These are phyloP conservation scores for Chrysolina americana DNA, from an alignment of 2,888 invertebrate species.

Conservation along the genomic window DNA sequence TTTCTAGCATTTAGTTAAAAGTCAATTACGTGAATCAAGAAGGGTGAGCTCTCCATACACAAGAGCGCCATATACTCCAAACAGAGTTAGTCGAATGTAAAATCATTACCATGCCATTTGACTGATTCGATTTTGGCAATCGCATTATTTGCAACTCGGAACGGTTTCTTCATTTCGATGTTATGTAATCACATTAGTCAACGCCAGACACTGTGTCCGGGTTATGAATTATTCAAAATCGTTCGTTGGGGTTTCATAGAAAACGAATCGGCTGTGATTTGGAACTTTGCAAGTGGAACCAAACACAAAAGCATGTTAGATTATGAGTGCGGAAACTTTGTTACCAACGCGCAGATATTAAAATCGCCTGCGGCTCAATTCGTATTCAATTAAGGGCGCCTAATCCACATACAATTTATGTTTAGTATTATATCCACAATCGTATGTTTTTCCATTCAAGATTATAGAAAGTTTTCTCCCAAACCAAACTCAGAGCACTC, in stretches of 20 bases:
- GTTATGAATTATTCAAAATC: neutral
- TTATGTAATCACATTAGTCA: slow-evolving; percentile 37
- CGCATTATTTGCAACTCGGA: slow-evolving; percentile 39
- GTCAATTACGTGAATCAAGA: slow-evolving; percentile 67
- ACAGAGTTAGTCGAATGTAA: slow-evolving; percentile 62
- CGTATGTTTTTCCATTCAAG: too few relatives aligned
- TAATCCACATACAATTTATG: too few relatives aligned
- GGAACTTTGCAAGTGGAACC: neutral
- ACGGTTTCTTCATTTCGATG: slow-evolving; percentile 38
- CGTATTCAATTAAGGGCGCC: too few relatives aligned
- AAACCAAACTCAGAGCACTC: too few relatives aligned
- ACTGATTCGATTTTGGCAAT: slow-evolving; percentile 51
- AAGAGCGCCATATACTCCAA: slow-evolving; percentile 53
- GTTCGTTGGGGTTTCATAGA: neutral
- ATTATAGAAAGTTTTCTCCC: too few relatives aligned
- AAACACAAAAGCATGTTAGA: neutral
- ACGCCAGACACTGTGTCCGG: neutral
- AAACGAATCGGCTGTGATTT: neutral
- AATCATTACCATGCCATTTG: slow-evolving; percentile 57
- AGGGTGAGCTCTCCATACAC: slow-evolving; percentile 45
- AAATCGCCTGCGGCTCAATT: too few relatives aligned
- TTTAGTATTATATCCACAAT: too few relatives aligned
- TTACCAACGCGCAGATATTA: too few relatives aligned
- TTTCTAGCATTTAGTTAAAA: slow-evolving; percentile 71
- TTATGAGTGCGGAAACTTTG: too few relatives aligned